Conservation (phyloP, 2,113 vertebrate species). For the Mastomys coucha region DNA sequence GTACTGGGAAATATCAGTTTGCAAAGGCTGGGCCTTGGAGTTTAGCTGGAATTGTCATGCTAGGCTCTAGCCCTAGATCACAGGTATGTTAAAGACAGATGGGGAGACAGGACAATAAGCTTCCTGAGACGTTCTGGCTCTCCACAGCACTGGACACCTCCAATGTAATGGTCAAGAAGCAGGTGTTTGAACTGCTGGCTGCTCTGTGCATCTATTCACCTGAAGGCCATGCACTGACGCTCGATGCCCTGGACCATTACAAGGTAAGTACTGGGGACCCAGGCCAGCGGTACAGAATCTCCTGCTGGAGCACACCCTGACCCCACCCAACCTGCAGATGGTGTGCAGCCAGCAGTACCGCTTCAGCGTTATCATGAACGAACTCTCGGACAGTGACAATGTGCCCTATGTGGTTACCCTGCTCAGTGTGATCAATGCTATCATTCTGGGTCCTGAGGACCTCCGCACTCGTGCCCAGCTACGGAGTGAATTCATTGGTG, state of each 20-base stretch:
- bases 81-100: rapidly evolving
- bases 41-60: background rate
- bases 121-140: background rate
- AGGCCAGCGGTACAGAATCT: background rate
- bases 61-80: rapidly evolving
- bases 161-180: conserved; percentile 99
- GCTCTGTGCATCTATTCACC: conserved; percentile 96
- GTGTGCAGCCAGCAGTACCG: conserved; percentile 97
- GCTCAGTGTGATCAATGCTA: conserved; percentile 95
- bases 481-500: conserved; percentile 97
- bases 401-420: conserved; percentile 96
- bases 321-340: conserved; percentile 80
- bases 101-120: too few species aligned
- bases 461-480: conserved; percentile 92
- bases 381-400: conserved; percentile 94
- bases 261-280: conserved; percentile 88
- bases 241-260: conserved; percentile 97
- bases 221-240: conserved; percentile 92
- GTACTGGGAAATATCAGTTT: too few species aligned
- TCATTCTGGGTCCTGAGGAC: conserved; percentile 95
- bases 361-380: conserved; percentile 96
- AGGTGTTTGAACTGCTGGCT: conserved; percentile 97
- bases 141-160: conserved; percentile 95
- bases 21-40: background rate
- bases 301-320: background rate